Evolutionary conservation across 2,797 vertebrate genomes (phyloP), one percentile per base, ranked within the genome.

Genomic region (Helarctos malayanus): DNA sequence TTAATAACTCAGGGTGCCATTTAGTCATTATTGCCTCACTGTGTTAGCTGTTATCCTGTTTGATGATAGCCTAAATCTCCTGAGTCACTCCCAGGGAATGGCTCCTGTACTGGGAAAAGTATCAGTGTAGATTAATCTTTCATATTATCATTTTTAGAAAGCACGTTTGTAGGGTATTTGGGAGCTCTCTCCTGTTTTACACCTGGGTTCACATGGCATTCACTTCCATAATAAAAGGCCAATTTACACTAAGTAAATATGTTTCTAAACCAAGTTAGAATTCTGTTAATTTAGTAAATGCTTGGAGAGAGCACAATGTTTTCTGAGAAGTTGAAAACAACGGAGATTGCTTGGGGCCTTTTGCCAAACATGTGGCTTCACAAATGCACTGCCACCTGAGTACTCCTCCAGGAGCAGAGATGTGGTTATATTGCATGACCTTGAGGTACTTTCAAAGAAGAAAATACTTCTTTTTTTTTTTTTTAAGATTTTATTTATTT

Each of bases 1-100:
- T 97, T 97, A 96, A 93, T 97, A 97, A 96, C 93, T 97, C 93
- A 95, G 80, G 49, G 59, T 87, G 69, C 86, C 47, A 95, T 95
- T 97, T 97, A 95, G 47, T 91, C 92, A 88, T 97, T 91, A 95
- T 71, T 92, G 54, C 85, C 94, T 92, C 41, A 56, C 63, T 59
- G 56, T 71, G 23, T 71, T 94, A 89, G 91, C 91, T 83, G 27
- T 91, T 97, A 93, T 41, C n/a, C 45, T 84, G 59, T 13, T 91
- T 94, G 75, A n/a, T 79, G 79, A 80, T 79, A 59, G 35, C 73
- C 93, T 80, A 92, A 92, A 95, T 87, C 61, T 97, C 83, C 41
- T 57, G 79, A 93, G 69, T 78, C 27, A 23, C 27, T 95, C 89
- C 65, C 13, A 57, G 91, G 54, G 86, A 97, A 94, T 90, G 96